These are phyloP conservation scores for Pandion haliaetus DNA, from an alignment of 2,113 vertebrate species.

Conservation along the genomic window DNA sequence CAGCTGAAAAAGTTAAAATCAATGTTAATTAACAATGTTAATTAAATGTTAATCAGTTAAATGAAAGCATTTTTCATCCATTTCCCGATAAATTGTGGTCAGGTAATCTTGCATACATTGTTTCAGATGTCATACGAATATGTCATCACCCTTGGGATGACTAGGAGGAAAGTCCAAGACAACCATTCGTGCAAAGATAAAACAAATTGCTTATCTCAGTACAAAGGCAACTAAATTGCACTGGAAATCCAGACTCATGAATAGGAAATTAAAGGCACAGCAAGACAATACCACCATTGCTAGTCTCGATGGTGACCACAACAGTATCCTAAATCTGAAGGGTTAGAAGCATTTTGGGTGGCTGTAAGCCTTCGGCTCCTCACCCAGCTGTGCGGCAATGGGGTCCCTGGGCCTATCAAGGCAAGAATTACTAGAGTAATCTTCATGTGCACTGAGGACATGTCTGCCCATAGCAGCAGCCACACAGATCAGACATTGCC, in stretches of 20 bases:
- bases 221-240: conserved; percentile 20
- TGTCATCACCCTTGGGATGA: conserved; percentile 28
- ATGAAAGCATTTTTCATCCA: conserved; percentile 78
- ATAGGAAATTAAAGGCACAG: conserved; percentile 14
- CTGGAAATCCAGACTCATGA: conserved; percentile 14
- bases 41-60: conserved; percentile 81
- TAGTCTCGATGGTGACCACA: neutral
- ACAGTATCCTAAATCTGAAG: neutral
- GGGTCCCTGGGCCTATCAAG: neutral
- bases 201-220: conserved; percentile 50
- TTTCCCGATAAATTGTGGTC: conserved; percentile 67
- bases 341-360: neutral
- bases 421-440: neutral
- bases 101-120: conserved; percentile 66
- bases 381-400: neutral
- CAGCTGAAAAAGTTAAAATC: conserved; percentile 75
- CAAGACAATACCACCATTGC: neutral
- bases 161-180: conserved; percentile 21
- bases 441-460: neutral
- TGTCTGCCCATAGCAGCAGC: neutral
- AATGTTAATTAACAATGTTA: conserved; percentile 80
- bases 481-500: neutral
- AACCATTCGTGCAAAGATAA: conserved; percentile 37
- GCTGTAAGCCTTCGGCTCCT: neutral
- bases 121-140: conserved; percentile 61